These are phyloP conservation scores for Chrysolina oricalcia DNA, from an alignment of 2,888 invertebrate species.

Conservation along the genomic window DNA sequence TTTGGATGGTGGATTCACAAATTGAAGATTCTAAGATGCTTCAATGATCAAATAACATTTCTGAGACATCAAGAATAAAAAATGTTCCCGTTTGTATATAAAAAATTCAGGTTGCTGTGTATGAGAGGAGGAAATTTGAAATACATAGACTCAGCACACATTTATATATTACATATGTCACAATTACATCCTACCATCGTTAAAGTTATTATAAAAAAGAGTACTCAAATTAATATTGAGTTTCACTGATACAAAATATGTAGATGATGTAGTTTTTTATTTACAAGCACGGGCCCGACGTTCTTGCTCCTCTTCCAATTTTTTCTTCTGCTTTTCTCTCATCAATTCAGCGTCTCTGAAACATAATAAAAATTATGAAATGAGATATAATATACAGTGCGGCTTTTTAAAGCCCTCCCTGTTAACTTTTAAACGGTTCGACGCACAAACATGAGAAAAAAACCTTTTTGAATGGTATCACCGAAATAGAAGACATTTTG, in stretches of 20 bases:
- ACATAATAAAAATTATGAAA: conserved; percentile 58
- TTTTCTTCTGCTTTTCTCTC: conserved; percentile 90
- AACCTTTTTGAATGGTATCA: too few species aligned
- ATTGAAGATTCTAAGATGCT: too few species aligned
- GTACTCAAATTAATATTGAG: conserved; percentile 36
- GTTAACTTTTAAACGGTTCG: too few species aligned
- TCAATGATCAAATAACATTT: too few species aligned
- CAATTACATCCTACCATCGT: conserved; percentile 40
- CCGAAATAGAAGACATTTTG: too few species aligned
- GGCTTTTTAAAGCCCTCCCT: too few species aligned
- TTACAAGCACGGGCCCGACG: conserved; percentile 50
- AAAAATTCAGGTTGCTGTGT: too few species aligned
- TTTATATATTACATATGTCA: conserved; percentile 49
- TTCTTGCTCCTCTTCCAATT: conserved; percentile 73
- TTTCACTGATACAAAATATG: conserved; percentile 43
- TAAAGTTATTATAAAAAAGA: conserved; percentile 37
- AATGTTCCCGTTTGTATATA: too few species aligned
- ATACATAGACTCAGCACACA: background rate
- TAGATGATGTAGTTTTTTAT: conserved; percentile 41
- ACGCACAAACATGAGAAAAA: too few species aligned
- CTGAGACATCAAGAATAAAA: too few species aligned
- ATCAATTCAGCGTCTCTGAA: conserved; percentile 90
- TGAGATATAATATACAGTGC: too few species aligned
- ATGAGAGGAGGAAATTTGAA: background rate
- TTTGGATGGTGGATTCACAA: too few species aligned